Conservation (phyloP, 2,797 vertebrate genomes). For the Pogonophryne albipinna region DNA sequence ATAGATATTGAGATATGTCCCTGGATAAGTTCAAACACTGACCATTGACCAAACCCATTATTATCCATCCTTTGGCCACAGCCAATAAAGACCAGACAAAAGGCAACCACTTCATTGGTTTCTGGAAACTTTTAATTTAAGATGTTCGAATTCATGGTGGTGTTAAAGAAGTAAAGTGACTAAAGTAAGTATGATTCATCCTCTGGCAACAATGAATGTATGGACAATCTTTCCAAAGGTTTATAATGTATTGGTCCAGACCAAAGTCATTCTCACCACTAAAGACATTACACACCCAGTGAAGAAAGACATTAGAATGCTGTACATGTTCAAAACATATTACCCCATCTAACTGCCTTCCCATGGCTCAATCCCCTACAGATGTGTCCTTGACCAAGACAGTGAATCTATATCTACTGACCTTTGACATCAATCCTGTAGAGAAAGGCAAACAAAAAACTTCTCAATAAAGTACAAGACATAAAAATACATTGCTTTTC, state of each 20-base stretch:
- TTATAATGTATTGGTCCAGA: neutral
- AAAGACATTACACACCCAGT: slow-evolving; percentile 3
- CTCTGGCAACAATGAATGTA: neutral
- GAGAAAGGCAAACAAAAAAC: neutral
- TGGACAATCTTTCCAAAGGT: neutral
- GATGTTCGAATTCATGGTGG: neutral
- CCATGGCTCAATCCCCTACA: neutral
- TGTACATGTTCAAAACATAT: slow-evolving; percentile 4
- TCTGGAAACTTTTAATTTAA: neutral
- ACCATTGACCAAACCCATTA: neutral
- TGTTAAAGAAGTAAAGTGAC: neutral
- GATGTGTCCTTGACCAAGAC: slow-evolving; percentile 42
- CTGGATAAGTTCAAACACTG: neutral
- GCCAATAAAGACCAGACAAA: neutral
- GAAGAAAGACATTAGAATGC: slow-evolving; percentile 11
- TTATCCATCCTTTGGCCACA: neutral
- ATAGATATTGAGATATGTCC: neutral
- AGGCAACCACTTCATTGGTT: neutral
- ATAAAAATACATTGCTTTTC: slow-evolving; percentile 16
- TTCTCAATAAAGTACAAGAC: slow-evolving; percentile 16
- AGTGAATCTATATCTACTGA: slow-evolving; percentile 21
- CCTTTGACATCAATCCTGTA: slow-evolving; percentile 23
- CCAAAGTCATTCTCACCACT: neutral
- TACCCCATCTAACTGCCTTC: slow-evolving; percentile 5
- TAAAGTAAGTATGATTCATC: neutral